A percentile compares a stretch with the other conserved stretches of the same genome.
These are phyloP conservation scores for Paracentrotus lividus DNA, from an alignment of 53 echinoderm and acorn worm genomes.

Conservation along the genomic window DNA sequence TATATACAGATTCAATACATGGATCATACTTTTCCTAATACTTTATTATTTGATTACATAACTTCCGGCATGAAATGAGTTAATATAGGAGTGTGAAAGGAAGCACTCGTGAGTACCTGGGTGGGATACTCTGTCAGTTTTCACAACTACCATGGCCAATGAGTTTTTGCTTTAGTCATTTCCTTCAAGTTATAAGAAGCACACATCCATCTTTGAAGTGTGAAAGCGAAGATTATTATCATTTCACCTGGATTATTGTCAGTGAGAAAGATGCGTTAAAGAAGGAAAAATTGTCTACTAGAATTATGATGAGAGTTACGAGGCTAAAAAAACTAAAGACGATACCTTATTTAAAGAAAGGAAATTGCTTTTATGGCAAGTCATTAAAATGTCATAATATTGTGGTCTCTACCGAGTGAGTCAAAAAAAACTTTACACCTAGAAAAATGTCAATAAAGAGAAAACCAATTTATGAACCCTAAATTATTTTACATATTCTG, in stretches of 20 bases:
- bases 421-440: too few species aligned
- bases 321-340: too few species aligned
- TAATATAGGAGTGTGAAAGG: neutral
- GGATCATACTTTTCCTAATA: neutral
- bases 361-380: too few species aligned
- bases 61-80: neutral
- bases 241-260: neutral
- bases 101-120: neutral
- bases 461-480: too few species aligned
- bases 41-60: constrained; percentile 27
- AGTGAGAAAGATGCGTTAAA: too few species aligned
- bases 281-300: too few species aligned
- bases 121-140: neutral
- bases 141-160: constrained; percentile 37
- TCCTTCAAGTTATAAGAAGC: neutral
- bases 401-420: too few species aligned
- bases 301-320: too few species aligned
- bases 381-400: too few species aligned
- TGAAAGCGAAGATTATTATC: neutral
- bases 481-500: too few species aligned
- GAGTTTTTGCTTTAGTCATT: neutral
- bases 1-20: neutral
- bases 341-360: too few species aligned
- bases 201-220: constrained; percentile 13
- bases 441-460: too few species aligned